Base-by-base conservation (phyloP, 1,140 invertebrate species). In the Leucophenga varia region DNA sequence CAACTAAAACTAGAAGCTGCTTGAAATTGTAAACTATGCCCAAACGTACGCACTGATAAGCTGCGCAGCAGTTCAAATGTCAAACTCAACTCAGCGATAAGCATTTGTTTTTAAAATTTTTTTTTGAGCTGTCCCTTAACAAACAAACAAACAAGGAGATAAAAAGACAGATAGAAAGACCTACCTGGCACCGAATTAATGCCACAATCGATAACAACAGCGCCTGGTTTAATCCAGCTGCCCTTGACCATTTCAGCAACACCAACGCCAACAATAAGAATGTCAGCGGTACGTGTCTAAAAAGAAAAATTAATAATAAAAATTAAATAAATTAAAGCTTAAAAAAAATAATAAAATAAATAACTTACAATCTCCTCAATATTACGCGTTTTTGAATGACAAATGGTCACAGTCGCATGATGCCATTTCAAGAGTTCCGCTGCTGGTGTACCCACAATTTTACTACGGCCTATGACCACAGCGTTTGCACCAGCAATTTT, bases 191-290 rank as follows among this genome's bases (percentile, higher is more conserved):
- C 88, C 3, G 89, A 82, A 77, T 97, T 98, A 43, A 99, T 99
- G 31, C 97, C 97, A 80, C 97, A 99, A 76, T 99, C 97, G 57
- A 99, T 98, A n/a, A 99, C 96, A 20, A 99, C 87, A 36, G 96
- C 95, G 14, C 96, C 95, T 0, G 93, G 92, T 79, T 99, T 99
- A 34, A 99, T 88, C 97, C 97, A 99, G 39, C 88, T 88, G 0
- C 88, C 92, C 76, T 93, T 93, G 1, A 99, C 95, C 78, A 98
- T 82, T 76, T 95, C 84, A 6, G 95, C 79, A 64, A 86, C 82
- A 0, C 97, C 97, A 59, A 98, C 95, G 2, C 85, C 97, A 4
- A 97, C 96, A 6, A 99, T 93, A 37, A 99, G 75, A 67, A 99
- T 97, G 76, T 99, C 97, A 14, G 95, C 97, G 57, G 81, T 78